phyloP scores from a whole-genome alignment of 2,113 vertebrate genomes.

The Rhagologus leucostigma region DNA sequence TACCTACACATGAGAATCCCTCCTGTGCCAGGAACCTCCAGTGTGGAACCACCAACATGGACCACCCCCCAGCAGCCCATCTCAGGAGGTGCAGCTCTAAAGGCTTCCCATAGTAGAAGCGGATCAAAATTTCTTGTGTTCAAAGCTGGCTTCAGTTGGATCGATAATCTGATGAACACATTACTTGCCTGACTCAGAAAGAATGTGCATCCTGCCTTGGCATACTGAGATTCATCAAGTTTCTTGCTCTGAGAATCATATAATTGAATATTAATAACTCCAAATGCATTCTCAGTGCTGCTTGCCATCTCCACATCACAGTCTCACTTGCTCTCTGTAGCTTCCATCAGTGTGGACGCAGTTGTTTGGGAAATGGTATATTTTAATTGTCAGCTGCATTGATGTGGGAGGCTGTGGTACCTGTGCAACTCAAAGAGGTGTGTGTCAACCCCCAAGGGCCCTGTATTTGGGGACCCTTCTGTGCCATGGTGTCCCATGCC shows the following conservation, averaged over 20 bases:
- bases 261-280: not conserved
- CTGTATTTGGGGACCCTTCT: not conserved
- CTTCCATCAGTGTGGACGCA: accelerated
- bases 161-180: not conserved
- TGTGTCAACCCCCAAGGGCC: not conserved
- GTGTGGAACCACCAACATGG: accelerated
- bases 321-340: not conserved
- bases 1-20: accelerated
- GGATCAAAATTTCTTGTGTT: not conserved
- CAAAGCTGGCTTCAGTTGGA: not conserved
- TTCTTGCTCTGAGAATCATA: not conserved
- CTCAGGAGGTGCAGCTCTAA: not conserved
- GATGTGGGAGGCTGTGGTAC: not conserved
- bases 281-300: accelerated
- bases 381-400: not conserved
- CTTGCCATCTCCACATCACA: accelerated
- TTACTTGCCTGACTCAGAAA: not conserved
- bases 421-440: accelerated
- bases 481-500: accelerated
- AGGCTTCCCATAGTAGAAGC: not conserved
- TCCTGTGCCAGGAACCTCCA: not conserved
- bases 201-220: not conserved
- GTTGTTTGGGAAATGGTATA: not conserved
- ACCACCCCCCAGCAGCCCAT: accelerated
- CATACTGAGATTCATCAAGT: not conserved